Base-by-base conservation (phyloP, 2,888 invertebrate genomes). In the Acleris literana region DNA sequence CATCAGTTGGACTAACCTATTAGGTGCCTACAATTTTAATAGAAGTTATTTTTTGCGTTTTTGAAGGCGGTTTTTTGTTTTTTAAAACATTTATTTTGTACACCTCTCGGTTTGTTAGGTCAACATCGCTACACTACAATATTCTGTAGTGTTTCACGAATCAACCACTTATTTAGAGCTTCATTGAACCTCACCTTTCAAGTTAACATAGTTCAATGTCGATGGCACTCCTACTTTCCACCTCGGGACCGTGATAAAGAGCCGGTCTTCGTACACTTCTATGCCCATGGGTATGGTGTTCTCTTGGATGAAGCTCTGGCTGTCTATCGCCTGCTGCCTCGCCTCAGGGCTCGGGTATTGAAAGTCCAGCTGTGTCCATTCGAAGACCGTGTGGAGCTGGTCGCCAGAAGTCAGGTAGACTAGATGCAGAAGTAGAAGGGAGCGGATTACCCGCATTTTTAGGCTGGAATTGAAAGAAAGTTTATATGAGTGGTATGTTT, bases 201-300 rank as follows among this genome's bases (percentile, higher is more conserved):
- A 86, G 79, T 95, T 94, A 74, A 97, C 94, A 84, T 95, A 96
- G 77, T 94, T 95, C 80, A 97, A 92, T 69, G 95, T 95, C 25
- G 96, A 94, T 0, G 96, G 95, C 22, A 97, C 95, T 11, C 97
- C 97, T 20, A 86, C 79, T 75, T 93, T 94, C 96, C 96, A 96
- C 72, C 96, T 93, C 1, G 96, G 96, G 60, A 96, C 93, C 0
- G 96, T 95, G 17, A 96, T 84, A 77, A 96, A 96, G 71, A 96
- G 82, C 70, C 95, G 93, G 70, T 95, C 94, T 52, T 92, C 93
- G 72, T 94, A 94, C 13, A 96, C 94, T 83, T 96, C 96, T 72
- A 96, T 72, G 0, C 96, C 96, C 79, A 96, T 93, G 0, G 96
- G 96, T 25, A 96, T 91, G 70, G 95, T 96, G 81, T 95, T 95